These are phyloP conservation scores for Clarias gariepinus DNA, from an alignment of 2,113 vertebrate genomes.

Conservation along the genomic window DNA sequence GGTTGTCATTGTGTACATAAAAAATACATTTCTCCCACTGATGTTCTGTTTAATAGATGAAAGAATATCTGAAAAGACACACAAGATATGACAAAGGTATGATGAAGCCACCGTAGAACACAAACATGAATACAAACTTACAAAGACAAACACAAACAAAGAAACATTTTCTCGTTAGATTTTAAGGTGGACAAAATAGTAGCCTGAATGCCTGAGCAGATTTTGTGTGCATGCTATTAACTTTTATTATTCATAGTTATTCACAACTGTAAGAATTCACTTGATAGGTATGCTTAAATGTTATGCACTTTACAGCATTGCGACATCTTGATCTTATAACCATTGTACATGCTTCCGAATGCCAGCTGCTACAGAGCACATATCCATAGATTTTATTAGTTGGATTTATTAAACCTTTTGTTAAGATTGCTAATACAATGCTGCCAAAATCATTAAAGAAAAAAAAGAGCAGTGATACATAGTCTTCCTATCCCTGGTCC, in stretches of 20 bases:
- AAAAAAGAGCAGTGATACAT: not conserved
- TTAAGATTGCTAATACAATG: not conserved
- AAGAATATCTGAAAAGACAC: constrained; percentile 20
- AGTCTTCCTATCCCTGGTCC: not conserved
- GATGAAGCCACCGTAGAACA: not conserved
- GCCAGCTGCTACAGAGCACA: not conserved
- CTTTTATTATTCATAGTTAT: not conserved
- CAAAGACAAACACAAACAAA: not conserved
- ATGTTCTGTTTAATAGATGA: constrained; percentile 23
- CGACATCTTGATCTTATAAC: not conserved
- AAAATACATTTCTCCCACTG: constrained; percentile 12
- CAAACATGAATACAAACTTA: not conserved
- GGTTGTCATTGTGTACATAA: not conserved
- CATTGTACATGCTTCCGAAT: not conserved
- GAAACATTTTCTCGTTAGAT: not conserved
- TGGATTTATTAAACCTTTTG: not conserved
- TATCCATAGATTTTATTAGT: not conserved
- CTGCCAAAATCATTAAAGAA: not conserved
- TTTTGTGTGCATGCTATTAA: not conserved
- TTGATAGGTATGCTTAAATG: not conserved
- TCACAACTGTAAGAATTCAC: not conserved
- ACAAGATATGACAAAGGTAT: not conserved
- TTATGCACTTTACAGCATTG: not conserved
- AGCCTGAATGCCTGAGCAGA: not conserved
- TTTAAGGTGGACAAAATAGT: not conserved